Base-by-base conservation (phyloP, 2,113 vertebrate species). In the Puntigrus tetrazona region DNA sequence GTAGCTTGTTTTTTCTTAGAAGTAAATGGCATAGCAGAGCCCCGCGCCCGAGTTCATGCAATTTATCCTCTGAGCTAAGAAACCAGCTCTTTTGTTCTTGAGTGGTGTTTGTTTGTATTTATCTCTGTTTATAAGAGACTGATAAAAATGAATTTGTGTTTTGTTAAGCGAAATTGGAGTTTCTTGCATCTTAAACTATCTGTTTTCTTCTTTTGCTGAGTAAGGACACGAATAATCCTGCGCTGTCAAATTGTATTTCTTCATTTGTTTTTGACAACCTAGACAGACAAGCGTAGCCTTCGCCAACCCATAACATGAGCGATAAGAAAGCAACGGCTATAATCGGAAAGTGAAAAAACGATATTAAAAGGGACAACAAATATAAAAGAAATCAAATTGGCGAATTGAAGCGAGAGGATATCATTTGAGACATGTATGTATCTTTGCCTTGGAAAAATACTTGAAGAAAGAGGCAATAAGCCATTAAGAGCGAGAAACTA, bases 381-480 rank as follows among this genome's bases (percentile, higher is more conserved):
- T 22, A 16, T 47, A 69, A 83, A 75, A 82, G 41, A 47, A 67
- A 31, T 83, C 43, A 85, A 82, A n/a, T n/a, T 87, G n/a, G n/a
- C 41, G 85, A 78, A 82, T 73, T 84, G 72, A 57, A 84, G 81
- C 34, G 2, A 67, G 29, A 34, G 14, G 29, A 67, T 67, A 8
- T 67, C 29, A 0, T n/a, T 34, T 67, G 27, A 1, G 7, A 86
- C 78, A 22, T 8, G 2, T 22, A 2, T 59, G 57, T 6, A 1
- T 47, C 7, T 73, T 43, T 47, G 3, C 13, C 41, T 25, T 18
- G 9, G 14, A 47, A 59, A 59, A 11, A n/a, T n/a, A n/a, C n/a
- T n/a, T n/a, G n/a, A 10, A 10, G n/a, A 27, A 59, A 52, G 5
- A 47, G 3, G 14, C n/a, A n/a, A n/a, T 16, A 47, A 41, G 10